Evolutionary conservation across 2,797 vertebrate species (phyloP).

Genomic region (Echeneis naucrates): DNA sequence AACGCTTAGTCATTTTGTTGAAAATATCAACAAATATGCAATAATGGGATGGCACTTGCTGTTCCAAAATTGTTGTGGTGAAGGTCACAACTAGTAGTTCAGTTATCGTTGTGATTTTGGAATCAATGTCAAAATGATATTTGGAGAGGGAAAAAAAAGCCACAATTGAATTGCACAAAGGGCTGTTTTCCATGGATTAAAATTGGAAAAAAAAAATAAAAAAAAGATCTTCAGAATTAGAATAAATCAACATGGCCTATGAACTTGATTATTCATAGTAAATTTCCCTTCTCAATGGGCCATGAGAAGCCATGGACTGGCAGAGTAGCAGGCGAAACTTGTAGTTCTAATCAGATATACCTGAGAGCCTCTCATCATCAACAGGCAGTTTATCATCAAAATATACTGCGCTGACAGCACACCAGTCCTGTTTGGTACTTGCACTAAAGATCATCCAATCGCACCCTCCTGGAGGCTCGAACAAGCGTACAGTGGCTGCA

Average conservation of each 20-base stretch:
- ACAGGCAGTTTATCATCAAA: conserved; percentile 58
- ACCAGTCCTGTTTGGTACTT: conserved; percentile 25
- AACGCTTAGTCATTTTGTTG: conserved; percentile 4
- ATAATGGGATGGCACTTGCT: conserved; percentile 12
- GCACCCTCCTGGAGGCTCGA: conserved; percentile 23
- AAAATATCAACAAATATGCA: conserved; percentile 41
- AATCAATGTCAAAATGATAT: conserved; percentile 42
- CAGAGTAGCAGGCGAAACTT: conserved; percentile 32
- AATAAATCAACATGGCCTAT: conserved; percentile 49
- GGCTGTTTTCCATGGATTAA: conserved; percentile 49
- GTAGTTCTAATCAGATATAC: conserved; percentile 57
- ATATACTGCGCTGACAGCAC: conserved; percentile 16
- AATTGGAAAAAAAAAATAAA: conserved; percentile 61
- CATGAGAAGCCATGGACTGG: conserved; percentile 16
- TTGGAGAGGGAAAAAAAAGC: conserved; percentile 4
- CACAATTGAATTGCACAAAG: conserved; percentile 32
- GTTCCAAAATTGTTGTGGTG: conserved; percentile 22
- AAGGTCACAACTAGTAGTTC: conserved; percentile 21
- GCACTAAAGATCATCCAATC: conserved; percentile 25
- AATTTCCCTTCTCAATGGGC: conserved; percentile 29
- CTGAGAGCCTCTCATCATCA: conserved; percentile 57
- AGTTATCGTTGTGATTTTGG: conserved; percentile 28
- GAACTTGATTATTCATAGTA: conserved; percentile 52
- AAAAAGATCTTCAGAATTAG: conserved; percentile 37
- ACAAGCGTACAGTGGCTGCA: conserved; percentile 22